Conservation (phyloP, 2,113 vertebrate species). For the Catagonus wagneri region DNA sequence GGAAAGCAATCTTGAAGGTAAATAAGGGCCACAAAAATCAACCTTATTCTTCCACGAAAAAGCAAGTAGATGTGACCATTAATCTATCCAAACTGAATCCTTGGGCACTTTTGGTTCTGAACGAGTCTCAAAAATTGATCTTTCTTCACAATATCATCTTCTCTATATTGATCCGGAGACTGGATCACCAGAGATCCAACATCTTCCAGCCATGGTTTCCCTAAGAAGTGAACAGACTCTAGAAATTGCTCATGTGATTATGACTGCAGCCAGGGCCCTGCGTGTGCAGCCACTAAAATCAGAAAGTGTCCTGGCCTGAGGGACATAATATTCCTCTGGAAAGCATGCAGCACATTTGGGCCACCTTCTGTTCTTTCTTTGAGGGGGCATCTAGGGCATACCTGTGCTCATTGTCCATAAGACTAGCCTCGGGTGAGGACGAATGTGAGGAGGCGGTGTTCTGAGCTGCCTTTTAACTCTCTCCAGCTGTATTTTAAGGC, state of each 20-base stretch:
- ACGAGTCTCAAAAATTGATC: background rate
- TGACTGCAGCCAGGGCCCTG: background rate
- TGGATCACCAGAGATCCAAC: background rate
- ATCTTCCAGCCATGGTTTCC: background rate
- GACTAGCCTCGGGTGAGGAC: background rate
- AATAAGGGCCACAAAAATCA: background rate
- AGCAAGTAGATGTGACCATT: background rate
- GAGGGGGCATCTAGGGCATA: background rate
- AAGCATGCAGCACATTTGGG: background rate
- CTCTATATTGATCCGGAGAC: background rate
- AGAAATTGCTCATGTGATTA: background rate
- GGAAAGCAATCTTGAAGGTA: background rate
- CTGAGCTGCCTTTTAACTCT: conserved; percentile 9
- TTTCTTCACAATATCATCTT: background rate
- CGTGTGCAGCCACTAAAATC: background rate
- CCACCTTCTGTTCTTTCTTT: conserved; percentile 29
- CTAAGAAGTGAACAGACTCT: background rate
- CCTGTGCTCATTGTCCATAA: background rate
- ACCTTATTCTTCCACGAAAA: background rate
- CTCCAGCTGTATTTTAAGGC: background rate
- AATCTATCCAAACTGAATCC: background rate
- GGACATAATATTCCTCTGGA: background rate
- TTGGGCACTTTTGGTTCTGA: background rate
- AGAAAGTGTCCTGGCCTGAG: background rate
- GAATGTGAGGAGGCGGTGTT: background rate